Percentiles rank a stretch among this genome's conserved stretches.
Conservation (phyloP, 2,113 vertebrate species). For the Salvelinus namaycush region DNA sequence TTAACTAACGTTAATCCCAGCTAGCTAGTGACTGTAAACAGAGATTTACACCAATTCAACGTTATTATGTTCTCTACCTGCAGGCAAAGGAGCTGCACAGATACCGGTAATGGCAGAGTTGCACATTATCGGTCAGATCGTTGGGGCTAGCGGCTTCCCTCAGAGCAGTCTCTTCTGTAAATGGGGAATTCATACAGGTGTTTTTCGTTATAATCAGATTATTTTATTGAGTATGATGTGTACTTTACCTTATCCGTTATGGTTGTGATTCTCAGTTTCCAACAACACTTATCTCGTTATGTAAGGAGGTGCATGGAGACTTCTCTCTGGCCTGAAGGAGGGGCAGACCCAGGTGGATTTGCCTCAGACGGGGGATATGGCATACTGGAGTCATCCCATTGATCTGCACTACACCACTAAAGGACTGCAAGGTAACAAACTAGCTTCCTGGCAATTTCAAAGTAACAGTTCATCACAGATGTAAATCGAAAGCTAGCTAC, state of each 20-base stretch:
- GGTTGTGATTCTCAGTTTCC: background rate
- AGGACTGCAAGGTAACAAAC: constrained; percentile 81
- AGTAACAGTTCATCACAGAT: no score
- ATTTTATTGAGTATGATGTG: background rate
- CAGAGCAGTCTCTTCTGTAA: constrained; percentile 87
- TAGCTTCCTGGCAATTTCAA: background rate
- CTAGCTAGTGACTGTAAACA: background rate
- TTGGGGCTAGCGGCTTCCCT: constrained; percentile 85
- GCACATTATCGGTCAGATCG: constrained; percentile 88
- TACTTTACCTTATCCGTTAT: background rate
- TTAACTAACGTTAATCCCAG: background rate
- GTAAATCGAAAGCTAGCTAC: no score
- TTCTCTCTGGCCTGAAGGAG: constrained; percentile 82
- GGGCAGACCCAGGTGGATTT: constrained; percentile 90
- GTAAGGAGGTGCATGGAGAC: constrained; percentile 85
- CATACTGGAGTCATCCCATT: constrained; percentile 89
- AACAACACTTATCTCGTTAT: background rate
- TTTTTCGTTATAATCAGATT: background rate
- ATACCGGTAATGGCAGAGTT: constrained; percentile 89
- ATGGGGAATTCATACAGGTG: constrained; percentile 88
- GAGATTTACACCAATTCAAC: background rate
- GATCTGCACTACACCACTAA: constrained; percentile 90
- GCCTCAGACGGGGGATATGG: constrained; percentile 80
- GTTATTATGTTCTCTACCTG: background rate
- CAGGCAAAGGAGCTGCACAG: background rate